Base-by-base conservation (phyloP, 2,888 invertebrate species). In the Dasypolia templi region DNA sequence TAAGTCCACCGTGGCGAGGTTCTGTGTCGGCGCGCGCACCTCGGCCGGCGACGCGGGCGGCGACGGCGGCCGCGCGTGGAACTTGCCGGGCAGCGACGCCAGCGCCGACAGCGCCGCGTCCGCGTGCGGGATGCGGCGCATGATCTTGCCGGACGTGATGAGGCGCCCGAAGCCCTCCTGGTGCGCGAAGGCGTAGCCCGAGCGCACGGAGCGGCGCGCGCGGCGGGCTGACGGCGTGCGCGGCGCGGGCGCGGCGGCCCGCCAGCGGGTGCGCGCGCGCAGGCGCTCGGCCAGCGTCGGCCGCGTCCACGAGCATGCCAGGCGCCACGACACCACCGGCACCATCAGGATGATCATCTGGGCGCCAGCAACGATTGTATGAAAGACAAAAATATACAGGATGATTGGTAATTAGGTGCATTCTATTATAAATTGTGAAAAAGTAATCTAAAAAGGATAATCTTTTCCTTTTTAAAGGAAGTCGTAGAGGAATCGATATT, bases 151-250 rank as follows among this genome's bases (percentile, higher is more conserved):
- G 65, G 99, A 99, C 19, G 99, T 99, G 93, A 99, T 99, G 87
- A 99, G 98, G 32, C 92, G 90, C 3, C 92, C 92, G 91, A 92
- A 92, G 89, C 92, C 92, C 85, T 92, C 92, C 95, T 99, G 99
- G 96, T 99, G 99, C 74, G 99, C 99, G 96, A 99, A 99, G 17
- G 99, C 99, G 96, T 99, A 95, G 29, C 99, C 99, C 19, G 99
- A 99, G 74, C 99, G 98, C 82, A 99, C 97, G 46, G 99, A 99
- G 89, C 99, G 97, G 53, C 99, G 97, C 77, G 98, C 98, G 89
- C 99, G 97, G 76, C 99, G 97, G 1, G 99, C 98, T 65, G 99
- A 98, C 46, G 99, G 98, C 81, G 98, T 98, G 85, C 99, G 97
- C 77, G 98, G 96, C 72, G 98, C 97, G 89, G 98, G 98, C 86